These are phyloP conservation scores for Rhodeus uyekii DNA, from an alignment of 2,797 vertebrate species.

Conservation along the genomic window DNA sequence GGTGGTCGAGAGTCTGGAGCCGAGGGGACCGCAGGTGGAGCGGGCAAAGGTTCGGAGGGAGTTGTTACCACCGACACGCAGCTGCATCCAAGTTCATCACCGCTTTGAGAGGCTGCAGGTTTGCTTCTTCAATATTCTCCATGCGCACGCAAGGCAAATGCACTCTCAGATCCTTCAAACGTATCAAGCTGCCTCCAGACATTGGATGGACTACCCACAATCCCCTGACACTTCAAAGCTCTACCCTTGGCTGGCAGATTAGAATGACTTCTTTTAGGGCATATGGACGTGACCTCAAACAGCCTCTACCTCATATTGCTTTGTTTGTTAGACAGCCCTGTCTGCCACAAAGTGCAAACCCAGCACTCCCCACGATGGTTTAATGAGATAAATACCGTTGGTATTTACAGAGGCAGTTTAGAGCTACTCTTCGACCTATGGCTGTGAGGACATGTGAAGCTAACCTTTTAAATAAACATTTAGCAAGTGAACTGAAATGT, in stretches of 20 bases:
- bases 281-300: slow-evolving; percentile 43
- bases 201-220: slow-evolving; percentile 35
- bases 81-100: slow-evolving; percentile 20
- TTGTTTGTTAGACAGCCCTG: slow-evolving; percentile 47
- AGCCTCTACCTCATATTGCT: slow-evolving; percentile 46
- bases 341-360: slow-evolving; percentile 42
- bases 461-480: not conserved
- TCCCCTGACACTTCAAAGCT: slow-evolving; percentile 45
- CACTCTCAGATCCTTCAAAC: slow-evolving; percentile 38
- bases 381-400: slow-evolving; percentile 49
- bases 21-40: slow-evolving; percentile 20
- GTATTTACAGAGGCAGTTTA: slow-evolving; percentile 57
- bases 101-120: not conserved
- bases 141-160: not conserved
- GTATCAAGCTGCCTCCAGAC: slow-evolving; percentile 42
- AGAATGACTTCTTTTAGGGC: slow-evolving; percentile 45
- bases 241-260: slow-evolving; percentile 43
- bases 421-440: slow-evolving; percentile 28
- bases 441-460: not conserved
- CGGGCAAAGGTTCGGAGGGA: slow-evolving; percentile 7
- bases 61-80: slow-evolving; percentile 10
- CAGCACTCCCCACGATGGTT: slow-evolving; percentile 46
- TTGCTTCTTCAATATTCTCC: slow-evolving; percentile 11
- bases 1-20: slow-evolving; percentile 5
- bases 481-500: not conserved